Percentiles rank a stretch among this genome's conserved stretches.
phyloP scores from a whole-genome alignment of 2,888 invertebrate species.

The Miltochrista miniata region DNA sequence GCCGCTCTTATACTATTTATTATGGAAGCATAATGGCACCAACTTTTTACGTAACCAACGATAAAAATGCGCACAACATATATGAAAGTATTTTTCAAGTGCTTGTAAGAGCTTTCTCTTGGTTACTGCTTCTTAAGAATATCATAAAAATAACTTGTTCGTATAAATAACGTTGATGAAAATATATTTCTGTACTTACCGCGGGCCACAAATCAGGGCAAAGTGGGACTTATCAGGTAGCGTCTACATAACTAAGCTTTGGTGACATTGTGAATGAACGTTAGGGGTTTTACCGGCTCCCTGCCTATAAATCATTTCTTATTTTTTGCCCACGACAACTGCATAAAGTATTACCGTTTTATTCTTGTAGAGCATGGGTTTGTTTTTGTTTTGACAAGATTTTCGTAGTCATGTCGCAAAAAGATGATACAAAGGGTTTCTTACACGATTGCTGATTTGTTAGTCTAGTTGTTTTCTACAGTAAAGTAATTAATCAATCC shows the following conservation, averaged over 20 bases:
- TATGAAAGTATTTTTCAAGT: constrained; percentile 64
- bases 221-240: constrained; percentile 51
- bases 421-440: constrained; percentile 5
- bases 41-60: constrained; percentile 20
- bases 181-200: constrained; percentile 60
- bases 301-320: constrained; percentile 30
- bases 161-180: constrained; percentile 68
- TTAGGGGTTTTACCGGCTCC: constrained; percentile 22
- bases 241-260: constrained; percentile 47
- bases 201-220: constrained; percentile 61
- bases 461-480: too few relatives aligned
- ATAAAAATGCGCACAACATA: constrained; percentile 50
- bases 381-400: constrained; percentile 4
- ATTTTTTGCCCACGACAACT: constrained; percentile 32
- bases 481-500: too few relatives aligned
- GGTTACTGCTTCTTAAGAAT: constrained; percentile 59
- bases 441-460: too few relatives aligned
- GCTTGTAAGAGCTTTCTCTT: constrained; percentile 56
- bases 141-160: constrained; percentile 65
- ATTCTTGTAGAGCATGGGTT: constrained; percentile 8
- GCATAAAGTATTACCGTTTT: constrained; percentile 7
- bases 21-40: not conserved
- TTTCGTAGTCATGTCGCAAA: not conserved
- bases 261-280: constrained; percentile 32
- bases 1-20: not conserved